These are phyloP conservation scores for Marcusenius ussheri DNA, from an alignment of 2,113 vertebrate genomes.

Conservation along the genomic window DNA sequence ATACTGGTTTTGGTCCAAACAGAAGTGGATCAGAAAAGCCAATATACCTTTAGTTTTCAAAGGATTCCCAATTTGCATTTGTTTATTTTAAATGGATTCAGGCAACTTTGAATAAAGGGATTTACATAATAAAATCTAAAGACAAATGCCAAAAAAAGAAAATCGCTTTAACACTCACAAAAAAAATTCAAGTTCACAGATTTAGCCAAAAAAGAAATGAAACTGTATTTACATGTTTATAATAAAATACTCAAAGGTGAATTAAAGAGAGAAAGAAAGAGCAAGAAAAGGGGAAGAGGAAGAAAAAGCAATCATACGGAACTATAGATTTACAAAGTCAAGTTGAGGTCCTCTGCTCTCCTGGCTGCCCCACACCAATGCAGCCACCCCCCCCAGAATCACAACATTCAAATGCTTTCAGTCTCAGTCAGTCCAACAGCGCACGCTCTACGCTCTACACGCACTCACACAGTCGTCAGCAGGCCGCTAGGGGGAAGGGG, in stretches of 20 bases:
- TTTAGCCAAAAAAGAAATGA: conserved; percentile 71
- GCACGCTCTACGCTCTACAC: conserved; percentile 78
- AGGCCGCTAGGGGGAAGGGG: conserved; percentile 33
- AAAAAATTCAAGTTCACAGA: conserved; percentile 94
- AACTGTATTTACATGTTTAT: conserved; percentile 38
- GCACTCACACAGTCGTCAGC: conserved; percentile 44
- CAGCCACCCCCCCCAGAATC: conserved; percentile 37
- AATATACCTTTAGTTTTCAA: conserved; percentile 95
- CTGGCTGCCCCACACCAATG: conserved; percentile 57
- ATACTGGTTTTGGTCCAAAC: conserved; percentile 99
- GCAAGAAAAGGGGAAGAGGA: conserved; percentile 54
- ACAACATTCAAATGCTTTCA: conserved; percentile 90
- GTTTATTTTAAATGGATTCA: conserved; percentile 98
- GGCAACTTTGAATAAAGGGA: conserved; percentile 99
- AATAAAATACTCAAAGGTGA: conserved; percentile 21
- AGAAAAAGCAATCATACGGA: conserved; percentile 71
- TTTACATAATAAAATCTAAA: conserved; percentile 97
- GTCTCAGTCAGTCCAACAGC: conserved; percentile 58
- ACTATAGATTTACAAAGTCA: conserved; percentile 80
- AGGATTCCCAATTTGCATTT: conserved; percentile 99
- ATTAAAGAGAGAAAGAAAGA: conserved; percentile 21
- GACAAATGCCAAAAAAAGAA: conserved; percentile 83
- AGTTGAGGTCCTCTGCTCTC: conserved; percentile 63
- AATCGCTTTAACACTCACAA: conserved; percentile 75
- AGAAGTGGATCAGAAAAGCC: conserved; percentile 99